Evolutionary conservation across 2,113 vertebrate species (phyloP).

Genomic region (Plestiodon gilberti): DNA sequence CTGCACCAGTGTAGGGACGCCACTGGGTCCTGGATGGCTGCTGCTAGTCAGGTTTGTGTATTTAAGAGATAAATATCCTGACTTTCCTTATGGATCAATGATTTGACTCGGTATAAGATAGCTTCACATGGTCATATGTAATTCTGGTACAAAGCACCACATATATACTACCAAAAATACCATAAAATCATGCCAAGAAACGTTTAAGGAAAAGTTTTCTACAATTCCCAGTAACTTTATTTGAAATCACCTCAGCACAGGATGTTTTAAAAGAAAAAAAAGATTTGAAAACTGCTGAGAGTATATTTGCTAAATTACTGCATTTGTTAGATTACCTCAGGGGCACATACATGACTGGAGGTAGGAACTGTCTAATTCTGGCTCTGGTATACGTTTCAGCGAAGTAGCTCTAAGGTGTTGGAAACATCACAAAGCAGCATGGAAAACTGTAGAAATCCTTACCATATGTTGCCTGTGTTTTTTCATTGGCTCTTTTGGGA

Average conservation of each 20-base stretch:
- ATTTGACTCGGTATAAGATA: background rate
- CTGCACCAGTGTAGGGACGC: too few relatives aligned
- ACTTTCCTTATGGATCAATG: background rate
- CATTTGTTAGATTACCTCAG: background rate
- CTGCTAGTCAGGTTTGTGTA: too few relatives aligned
- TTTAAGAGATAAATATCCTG: too few relatives aligned
- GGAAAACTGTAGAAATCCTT: background rate
- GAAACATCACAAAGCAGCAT: background rate
- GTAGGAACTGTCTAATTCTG: background rate
- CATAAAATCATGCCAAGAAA: background rate
- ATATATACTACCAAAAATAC: background rate
- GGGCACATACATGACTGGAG: background rate
- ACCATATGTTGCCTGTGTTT: background rate
- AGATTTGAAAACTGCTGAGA: background rate
- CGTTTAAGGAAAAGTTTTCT: background rate
- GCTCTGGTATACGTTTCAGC: background rate
- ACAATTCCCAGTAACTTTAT: background rate
- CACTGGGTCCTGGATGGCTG: too few relatives aligned
- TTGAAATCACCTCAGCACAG: background rate
- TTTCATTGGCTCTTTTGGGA: background rate
- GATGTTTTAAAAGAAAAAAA: constrained; percentile 8
- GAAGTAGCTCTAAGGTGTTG: background rate
- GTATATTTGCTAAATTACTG: background rate
- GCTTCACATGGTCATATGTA: background rate
- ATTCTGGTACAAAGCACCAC: background rate